phyloP scores from a whole-genome alignment of 2,888 invertebrate species.

The Cheilosia grossa region DNA sequence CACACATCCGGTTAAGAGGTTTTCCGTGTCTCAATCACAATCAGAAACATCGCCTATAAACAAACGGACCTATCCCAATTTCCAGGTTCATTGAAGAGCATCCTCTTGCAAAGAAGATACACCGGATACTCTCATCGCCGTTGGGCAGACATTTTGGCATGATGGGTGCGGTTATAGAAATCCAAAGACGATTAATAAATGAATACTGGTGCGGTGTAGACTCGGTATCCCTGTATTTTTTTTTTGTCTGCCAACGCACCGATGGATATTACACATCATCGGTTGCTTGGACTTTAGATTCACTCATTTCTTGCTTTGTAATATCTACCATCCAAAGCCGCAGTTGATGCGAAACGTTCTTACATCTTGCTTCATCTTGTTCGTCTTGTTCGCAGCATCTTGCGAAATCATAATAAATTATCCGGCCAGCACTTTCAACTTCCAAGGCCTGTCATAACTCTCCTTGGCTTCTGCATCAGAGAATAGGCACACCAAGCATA shows the following conservation, averaged over 20 bases:
- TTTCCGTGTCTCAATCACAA: constrained; percentile 66
- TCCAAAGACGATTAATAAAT: constrained; percentile 46
- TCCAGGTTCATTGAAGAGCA: constrained; percentile 66
- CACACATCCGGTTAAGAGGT: constrained; percentile 69
- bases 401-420: constrained; percentile 65
- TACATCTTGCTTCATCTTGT: constrained; percentile 53
- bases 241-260: constrained; percentile 37
- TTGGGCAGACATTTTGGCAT: constrained; percentile 25
- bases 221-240: not conserved
- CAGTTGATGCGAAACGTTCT: constrained; percentile 54
- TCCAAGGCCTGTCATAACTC: constrained; percentile 63
- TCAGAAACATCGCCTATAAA: constrained; percentile 52
- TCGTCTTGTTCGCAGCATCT: constrained; percentile 41
- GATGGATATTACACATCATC: constrained; percentile 56
- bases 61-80: constrained; percentile 70
- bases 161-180: constrained; percentile 45
- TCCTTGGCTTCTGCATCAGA: constrained; percentile 12
- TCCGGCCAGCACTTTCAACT: constrained; percentile 8
- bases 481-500: constrained; percentile 23
- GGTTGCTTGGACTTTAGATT: constrained; percentile 61
- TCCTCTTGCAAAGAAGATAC: constrained; percentile 17
- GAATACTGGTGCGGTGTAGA: not conserved
- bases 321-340: constrained; percentile 28
- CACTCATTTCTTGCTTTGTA: constrained; percentile 17
- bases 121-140: constrained; percentile 57